Evolutionary conservation across 2,888 invertebrate genomes (phyloP).

Genomic region (Cistogaster globosa): DNA sequence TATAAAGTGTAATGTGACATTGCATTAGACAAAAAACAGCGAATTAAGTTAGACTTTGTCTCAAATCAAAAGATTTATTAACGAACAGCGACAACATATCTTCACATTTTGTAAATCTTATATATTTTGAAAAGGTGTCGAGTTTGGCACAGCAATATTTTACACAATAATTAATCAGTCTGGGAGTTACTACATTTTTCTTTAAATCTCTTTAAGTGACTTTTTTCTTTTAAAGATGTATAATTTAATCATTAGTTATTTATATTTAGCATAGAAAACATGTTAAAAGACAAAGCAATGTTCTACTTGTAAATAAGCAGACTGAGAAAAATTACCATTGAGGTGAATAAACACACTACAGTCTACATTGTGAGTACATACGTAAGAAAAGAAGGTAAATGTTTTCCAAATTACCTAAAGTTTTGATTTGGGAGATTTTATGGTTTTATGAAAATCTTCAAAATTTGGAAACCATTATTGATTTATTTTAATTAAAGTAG

Average conservation of each 20-base stretch:
- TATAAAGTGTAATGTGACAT: no score
- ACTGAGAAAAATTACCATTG: not conserved
- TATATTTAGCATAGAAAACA: slow-evolving; percentile 5
- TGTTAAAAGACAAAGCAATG: slow-evolving; percentile 24
- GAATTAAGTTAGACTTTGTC: no score
- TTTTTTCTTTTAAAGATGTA: not conserved
- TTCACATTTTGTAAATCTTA: not conserved
- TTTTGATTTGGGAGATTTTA: no score
- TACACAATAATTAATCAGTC: slow-evolving; percentile 43
- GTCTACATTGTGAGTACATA: not conserved
- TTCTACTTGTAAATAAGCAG: slow-evolving; percentile 7
- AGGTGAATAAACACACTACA: not conserved
- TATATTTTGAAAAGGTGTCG: slow-evolving; percentile 20
- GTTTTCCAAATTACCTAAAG: not conserved
- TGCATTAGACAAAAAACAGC: no score
- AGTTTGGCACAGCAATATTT: not conserved
- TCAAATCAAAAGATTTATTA: no score
- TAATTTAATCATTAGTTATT: slow-evolving; percentile 9
- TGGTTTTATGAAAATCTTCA: no score
- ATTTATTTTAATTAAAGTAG: no score
- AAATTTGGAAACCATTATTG: no score
- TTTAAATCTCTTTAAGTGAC: not conserved
- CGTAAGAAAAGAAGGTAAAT: not conserved
- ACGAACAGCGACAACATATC: no score
- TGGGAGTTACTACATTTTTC: slow-evolving; percentile 11